phyloP scores from a whole-genome alignment of 1,140 invertebrate species.

The Saccostrea cuccullata region DNA sequence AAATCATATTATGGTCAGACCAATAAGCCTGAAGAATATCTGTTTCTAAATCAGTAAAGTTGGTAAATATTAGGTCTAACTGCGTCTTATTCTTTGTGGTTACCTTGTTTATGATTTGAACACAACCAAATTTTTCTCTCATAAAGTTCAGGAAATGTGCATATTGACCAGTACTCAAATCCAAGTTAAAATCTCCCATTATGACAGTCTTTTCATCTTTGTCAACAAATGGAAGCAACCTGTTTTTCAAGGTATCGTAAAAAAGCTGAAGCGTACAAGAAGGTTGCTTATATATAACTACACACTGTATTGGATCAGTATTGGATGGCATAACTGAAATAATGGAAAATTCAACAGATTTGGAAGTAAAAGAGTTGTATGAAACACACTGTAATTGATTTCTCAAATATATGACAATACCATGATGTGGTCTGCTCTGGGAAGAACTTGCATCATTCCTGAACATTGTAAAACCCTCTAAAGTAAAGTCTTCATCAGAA shows the following conservation, averaged over 20 bases:
- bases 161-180: not conserved
- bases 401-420: conserved; percentile 48
- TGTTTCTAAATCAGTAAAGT: not conserved
- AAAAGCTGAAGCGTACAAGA: not conserved
- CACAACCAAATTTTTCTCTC: conserved; percentile 36
- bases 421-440: conserved; percentile 36
- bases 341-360: conserved; percentile 8
- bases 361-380: not conserved
- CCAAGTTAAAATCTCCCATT: conserved; percentile 54
- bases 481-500: not conserved
- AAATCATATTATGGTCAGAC: conserved; percentile 50
- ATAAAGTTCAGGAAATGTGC: conserved; percentile 40
- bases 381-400: not conserved
- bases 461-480: conserved; percentile 33
- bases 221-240: conserved; percentile 9
- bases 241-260: not conserved
- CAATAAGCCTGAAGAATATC: conserved; percentile 44
- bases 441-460: conserved; percentile 4
- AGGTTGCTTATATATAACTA: conserved; percentile 38
- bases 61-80: conserved; percentile 33
- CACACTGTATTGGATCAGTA: not conserved
- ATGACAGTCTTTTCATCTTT: conserved; percentile 9
- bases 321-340: not conserved
- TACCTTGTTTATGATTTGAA: conserved; percentile 8
- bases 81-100: conserved; percentile 38